These are phyloP conservation scores for Eupithecia vulgata DNA, from an alignment of 2,888 invertebrate species.

Conservation along the genomic window DNA sequence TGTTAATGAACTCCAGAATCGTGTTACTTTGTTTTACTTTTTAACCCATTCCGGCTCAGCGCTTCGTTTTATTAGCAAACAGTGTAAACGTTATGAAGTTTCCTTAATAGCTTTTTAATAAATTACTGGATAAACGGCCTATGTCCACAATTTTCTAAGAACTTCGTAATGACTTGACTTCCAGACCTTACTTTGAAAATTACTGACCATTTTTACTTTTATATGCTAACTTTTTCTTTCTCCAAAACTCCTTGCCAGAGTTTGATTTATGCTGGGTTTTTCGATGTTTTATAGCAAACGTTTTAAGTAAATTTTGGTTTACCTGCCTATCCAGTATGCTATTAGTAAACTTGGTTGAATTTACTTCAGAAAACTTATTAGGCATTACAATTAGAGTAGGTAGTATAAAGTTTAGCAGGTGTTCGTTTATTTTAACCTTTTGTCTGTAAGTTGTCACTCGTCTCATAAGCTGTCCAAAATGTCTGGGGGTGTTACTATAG, in stretches of 20 bases:
- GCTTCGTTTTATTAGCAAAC: constrained; percentile 3
- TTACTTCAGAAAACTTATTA: too few relatives aligned
- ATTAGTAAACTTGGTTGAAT: not conserved
- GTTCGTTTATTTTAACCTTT: too few relatives aligned
- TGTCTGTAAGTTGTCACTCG: too few relatives aligned
- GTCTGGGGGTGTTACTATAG: too few relatives aligned
- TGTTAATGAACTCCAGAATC: not conserved
- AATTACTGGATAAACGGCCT: constrained; percentile 20
- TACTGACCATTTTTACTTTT: constrained; percentile 30
- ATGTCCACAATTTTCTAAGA: constrained; percentile 16
- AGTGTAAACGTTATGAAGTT: not conserved
- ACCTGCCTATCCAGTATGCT: not conserved
- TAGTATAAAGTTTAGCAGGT: too few relatives aligned
- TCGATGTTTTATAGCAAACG: not conserved
- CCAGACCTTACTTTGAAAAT: constrained; percentile 27
- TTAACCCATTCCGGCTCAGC: not conserved
- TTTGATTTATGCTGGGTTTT: constrained; percentile 18
- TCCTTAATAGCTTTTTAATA: constrained; percentile 20
- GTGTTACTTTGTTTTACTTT: not conserved
- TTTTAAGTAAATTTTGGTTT: not conserved
- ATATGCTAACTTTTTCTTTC: constrained; percentile 34
- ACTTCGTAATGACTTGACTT: constrained; percentile 25
- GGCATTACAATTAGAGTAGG: too few relatives aligned
- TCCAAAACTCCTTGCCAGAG: constrained; percentile 2
- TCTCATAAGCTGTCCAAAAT: too few relatives aligned